Evolutionary conservation across 2,888 invertebrate genomes (phyloP), one percentile per base, ranked within the genome.

Genomic region (Oscheius sp.): DNA sequence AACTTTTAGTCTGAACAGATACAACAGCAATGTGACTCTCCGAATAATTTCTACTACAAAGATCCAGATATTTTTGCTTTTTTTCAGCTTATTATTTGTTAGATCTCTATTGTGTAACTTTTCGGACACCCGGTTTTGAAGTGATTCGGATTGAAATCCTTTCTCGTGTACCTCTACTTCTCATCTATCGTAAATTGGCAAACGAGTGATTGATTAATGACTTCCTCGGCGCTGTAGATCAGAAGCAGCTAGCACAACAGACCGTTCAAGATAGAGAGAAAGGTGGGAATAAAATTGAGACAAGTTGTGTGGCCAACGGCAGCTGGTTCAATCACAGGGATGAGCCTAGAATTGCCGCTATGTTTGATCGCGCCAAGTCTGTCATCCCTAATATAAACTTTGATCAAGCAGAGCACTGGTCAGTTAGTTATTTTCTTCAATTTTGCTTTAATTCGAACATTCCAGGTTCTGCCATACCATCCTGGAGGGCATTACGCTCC

Each of bases 401-500:
- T 10, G 39, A 45, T 8, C 17, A 20, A 12, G 61, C 71, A 12
- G 74, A 74, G 53, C 57, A 31, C 17, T 72, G 68, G 68, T 58
- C 63, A 25, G 71, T 71, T 20, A 53, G 63, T 61, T 17, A 23
- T 29, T 29, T 27, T 12, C 34, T 12, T 29, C 27, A 10, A 55
- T 6, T 27, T 55, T 25, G 12, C n/a, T 27, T n/a, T 25, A 55
- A 42, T 46, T n/a, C 31, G n/a, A 20, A 4, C 33, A 15, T 50
- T 69, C 46, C 64, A 81, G 80, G 71, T 74, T 8, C 70, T 82
- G 8, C 71, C 70, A 20, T 83, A 82, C 55, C 29, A 61, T 6
- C 69, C 71, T 0, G 82, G 79, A 2, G 82, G 82, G 17, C 82
- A 83, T 63, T 80, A 80, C 37, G 76, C 78, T 15, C 73, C 76